phyloP scores from a whole-genome alignment of 2,888 invertebrate genomes.

The Emmelina monodactyla region DNA sequence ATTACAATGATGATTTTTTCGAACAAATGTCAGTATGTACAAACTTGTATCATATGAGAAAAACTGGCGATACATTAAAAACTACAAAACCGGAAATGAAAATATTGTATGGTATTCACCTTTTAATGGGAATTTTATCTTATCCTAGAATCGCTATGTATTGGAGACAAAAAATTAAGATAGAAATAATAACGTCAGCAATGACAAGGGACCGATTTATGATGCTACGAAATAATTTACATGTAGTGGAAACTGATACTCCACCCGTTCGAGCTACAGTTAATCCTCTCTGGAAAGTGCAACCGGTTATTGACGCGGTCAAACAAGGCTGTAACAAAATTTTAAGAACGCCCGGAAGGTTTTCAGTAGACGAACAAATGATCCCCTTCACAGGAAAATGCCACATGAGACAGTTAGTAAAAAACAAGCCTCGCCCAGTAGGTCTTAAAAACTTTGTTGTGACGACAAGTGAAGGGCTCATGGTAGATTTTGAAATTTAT shows the following conservation, averaged over 20 bases:
- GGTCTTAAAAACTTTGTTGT: constrained; percentile 17
- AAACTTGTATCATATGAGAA: constrained; percentile 10
- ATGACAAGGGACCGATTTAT: constrained; percentile 7
- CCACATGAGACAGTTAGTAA: constrained; percentile 14
- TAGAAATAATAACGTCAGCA: constrained; percentile 4
- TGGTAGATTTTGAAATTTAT: constrained; percentile 16
- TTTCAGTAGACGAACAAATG: constrained; percentile 16
- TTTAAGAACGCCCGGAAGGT: constrained; percentile 12
- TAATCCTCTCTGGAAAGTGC: constrained; percentile 15
- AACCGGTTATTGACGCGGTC: constrained; percentile 15
- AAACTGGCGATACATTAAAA: constrained; percentile 8
- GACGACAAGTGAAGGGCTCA: constrained; percentile 16
- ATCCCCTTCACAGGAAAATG: constrained; percentile 15
- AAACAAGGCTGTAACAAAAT: constrained; percentile 13
- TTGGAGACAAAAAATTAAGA: constrained; percentile 4
- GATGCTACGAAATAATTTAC: constrained; percentile 3
- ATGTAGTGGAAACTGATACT: constrained; percentile 3
- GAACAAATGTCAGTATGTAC: constrained; percentile 10
- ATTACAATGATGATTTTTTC: constrained; percentile 10
- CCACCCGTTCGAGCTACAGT: neutral
- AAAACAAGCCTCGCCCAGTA: constrained; percentile 15
- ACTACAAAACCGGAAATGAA: constrained; percentile 8
- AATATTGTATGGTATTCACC: constrained; percentile 6
- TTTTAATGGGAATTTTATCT: constrained; percentile 9
- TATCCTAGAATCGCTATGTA: constrained; percentile 12